These are phyloP conservation scores for Chionodraco myersi DNA, from an alignment of 2,113 vertebrate species.

Conservation along the genomic window DNA sequence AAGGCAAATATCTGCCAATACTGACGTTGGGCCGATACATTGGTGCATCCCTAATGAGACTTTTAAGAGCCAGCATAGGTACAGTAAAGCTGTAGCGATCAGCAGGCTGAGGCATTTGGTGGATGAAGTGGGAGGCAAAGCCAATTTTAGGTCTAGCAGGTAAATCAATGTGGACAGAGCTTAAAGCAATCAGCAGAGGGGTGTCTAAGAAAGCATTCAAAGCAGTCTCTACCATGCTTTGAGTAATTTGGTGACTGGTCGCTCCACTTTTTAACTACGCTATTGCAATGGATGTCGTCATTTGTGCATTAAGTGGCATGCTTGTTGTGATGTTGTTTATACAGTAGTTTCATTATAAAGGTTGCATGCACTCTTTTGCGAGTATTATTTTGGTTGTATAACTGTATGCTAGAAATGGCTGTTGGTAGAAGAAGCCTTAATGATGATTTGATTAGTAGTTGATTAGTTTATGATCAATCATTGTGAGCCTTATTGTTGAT, in stretches of 20 bases:
- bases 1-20: no score
- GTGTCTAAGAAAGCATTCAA: constrained; percentile 20
- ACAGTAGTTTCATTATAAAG: background rate
- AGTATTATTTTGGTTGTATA: background rate
- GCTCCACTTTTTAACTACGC: background rate
- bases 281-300: background rate
- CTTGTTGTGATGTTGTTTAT: background rate
- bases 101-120: constrained; percentile 24
- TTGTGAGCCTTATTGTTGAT: no score
- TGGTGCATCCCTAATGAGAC: background rate
- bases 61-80: constrained; percentile 5
- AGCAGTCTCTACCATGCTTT: background rate
- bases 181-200: constrained; percentile 36
- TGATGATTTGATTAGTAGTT: no score
- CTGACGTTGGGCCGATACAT: no score
- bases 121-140: constrained; percentile 25
- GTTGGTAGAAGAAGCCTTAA: no score
- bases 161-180: constrained; percentile 55
- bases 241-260: background rate
- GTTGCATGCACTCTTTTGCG: background rate
- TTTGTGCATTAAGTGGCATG: background rate
- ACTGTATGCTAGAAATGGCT: background rate
- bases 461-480: no score
- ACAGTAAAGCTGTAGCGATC: constrained; percentile 8
- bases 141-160: constrained; percentile 26